Base-by-base conservation (phyloP, 1,140 invertebrate genomes). In the Lethrus apterus region DNA sequence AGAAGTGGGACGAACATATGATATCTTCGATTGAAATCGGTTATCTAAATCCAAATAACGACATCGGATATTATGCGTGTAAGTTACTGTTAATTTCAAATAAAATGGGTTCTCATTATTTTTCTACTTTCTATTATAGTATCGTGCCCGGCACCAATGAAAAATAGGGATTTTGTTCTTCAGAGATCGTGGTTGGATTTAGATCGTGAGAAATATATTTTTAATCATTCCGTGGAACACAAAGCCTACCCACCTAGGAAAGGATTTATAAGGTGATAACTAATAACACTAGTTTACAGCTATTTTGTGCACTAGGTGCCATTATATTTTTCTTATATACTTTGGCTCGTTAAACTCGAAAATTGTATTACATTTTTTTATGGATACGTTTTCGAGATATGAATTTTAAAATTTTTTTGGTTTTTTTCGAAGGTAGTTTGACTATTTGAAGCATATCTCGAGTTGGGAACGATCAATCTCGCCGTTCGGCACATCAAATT, bases 21-120 rank as follows among this genome's bases (percentile, higher is more conserved):
- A 72, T 89, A 29, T 80, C 84, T 40, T 84, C 86, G 3, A 80
- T 81, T 58, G 88, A 92, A 62, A 89, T 93, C 46, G 90, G 89
- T 14, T 86, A 81, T 65, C 77, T 94, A 57, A 92, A 93, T 73
- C 86, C 89, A 26, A 93, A 92, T 64, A 93, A 93, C 64, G 89
- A 93, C 68, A 80, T 94, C 50, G 89, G 89, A 40, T 94, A 94
- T 68, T 93, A 94, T 71, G 83, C 89, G 48, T 81, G 89, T 92
- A 65, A 81, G 82, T 56, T 23, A 19, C 4, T 14, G 23, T 17
- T n/a, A n/a, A 7, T 29, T 26, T 42, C 4, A 26, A 47, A 38
- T 40, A 13, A 40, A 29, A 21, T 38, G 19, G n/a, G 4, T 17
- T 17, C 14, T 19, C 5, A 32, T 44, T n/a, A 4, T 32, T 13